Evolutionary conservation across 2,888 invertebrate genomes (phyloP).

Genomic region (Papilio gigon): DNA sequence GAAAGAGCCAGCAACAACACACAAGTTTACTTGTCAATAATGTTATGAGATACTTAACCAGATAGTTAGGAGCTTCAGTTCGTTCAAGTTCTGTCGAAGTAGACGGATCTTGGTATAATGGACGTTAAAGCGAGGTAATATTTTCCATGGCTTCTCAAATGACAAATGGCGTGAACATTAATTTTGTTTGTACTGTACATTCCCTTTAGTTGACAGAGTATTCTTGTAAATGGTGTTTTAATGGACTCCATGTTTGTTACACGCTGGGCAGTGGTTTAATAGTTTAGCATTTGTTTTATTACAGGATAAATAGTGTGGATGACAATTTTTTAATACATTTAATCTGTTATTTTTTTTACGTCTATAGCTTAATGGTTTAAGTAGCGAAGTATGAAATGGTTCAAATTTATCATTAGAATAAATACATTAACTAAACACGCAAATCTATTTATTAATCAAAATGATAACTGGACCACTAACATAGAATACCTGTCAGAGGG

Average conservation of each 20-base stretch:
- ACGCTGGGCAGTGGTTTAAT: conserved; percentile 49
- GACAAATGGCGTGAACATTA: conserved; percentile 58
- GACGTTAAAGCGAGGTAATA: conserved; percentile 48
- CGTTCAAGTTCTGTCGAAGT: conserved; percentile 47
- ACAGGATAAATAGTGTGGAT: conserved; percentile 7
- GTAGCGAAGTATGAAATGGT: neutral
- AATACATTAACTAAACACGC: too few species aligned
- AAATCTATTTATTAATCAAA: too few species aligned
- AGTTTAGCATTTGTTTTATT: conserved; percentile 50
- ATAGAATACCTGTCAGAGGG: too few species aligned
- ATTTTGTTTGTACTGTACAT: conserved; percentile 57
- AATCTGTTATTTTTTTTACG: neutral
- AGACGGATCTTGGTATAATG: conserved; percentile 49
- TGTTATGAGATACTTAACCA: conserved; percentile 51
- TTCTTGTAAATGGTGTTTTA: conserved; percentile 61
- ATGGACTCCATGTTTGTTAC: conserved; percentile 53
- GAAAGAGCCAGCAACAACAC: conserved; percentile 49
- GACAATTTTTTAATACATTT: conserved; percentile 10
- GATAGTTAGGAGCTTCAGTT: conserved; percentile 49
- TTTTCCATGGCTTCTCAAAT: conserved; percentile 60
- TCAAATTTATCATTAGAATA: conserved; percentile 2
- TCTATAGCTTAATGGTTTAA: neutral
- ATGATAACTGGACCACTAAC: too few species aligned
- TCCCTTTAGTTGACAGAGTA: conserved; percentile 56
- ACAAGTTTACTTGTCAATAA: conserved; percentile 42